Base-by-base conservation (phyloP, 1,140 invertebrate species). In the Musca vetustissima region DNA sequence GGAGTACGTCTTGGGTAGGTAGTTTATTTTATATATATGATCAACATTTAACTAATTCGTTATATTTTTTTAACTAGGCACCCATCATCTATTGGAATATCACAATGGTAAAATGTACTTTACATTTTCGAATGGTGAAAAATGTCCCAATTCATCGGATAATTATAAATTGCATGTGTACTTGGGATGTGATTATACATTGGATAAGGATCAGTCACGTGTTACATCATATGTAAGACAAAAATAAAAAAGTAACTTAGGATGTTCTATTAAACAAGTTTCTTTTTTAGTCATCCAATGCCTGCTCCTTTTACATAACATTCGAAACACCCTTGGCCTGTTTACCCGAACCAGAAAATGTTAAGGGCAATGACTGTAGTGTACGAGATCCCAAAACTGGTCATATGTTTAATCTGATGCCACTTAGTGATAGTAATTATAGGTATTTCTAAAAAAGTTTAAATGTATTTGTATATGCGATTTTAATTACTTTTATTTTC, bases 371-470 rank as follows among this genome's bases (percentile, higher is more conserved):
- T 47, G 76, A 65, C 24, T 82, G 79, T 68, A 79, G 69, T 25
- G 75, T 76, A 0, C 67, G 53, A 14, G 77, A 80, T 55, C 57
- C 71, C 0, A 72, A 70, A n/a, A 71, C 69, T 4, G 75, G 74
- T 21, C 70, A 74, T 36, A 75, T 67, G 15, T 81, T 76, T 13
- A 74, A 82, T 70, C 65, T 83, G 32, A 71, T 80, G 70, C 67
- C 79, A 0, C 68, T 83, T 1, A 82, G 81, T 67, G 75, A 80
- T 49, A 70, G 13, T n/a, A 82, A 81, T 64, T 75, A 80, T 66
- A 69, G 69, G 69, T 72, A 70, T 59, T 36, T 3, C 28, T 25
- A 11, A 15, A 24, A 15, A 25, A 22, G 52, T 13, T 13, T 9
- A 55, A 24, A 14, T 24, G n/a, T n/a, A n/a, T n/a, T n/a, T n/a